A percentile compares a stretch with the other conserved stretches of the same genome.
Conservation (phyloP, 2,113 vertebrate species). For the Sorex araneus region DNA sequence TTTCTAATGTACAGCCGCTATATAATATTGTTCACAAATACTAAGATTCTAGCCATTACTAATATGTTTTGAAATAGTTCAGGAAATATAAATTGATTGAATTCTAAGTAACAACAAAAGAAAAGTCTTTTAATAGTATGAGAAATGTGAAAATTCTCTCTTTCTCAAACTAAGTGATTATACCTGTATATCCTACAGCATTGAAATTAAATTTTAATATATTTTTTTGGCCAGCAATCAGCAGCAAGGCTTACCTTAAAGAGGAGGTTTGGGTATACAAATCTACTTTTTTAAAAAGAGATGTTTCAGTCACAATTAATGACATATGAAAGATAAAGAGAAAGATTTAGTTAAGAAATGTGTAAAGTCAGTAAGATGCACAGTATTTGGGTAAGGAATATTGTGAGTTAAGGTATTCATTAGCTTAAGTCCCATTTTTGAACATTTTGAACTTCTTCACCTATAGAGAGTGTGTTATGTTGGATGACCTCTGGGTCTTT, state of each 20-base stretch:
- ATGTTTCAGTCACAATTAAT: neutral
- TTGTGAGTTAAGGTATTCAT: neutral
- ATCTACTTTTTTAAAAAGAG: neutral
- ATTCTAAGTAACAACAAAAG: neutral
- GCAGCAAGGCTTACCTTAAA: neutral
- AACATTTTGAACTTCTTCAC: neutral
- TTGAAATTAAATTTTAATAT: neutral
- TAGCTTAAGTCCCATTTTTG: neutral
- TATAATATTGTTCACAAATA: neutral
- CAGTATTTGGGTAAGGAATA: neutral
- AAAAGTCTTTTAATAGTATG: slow-evolving; percentile 18
- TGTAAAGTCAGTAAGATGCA: neutral
- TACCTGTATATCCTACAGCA: neutral
- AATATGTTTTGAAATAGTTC: neutral
- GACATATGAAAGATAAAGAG: neutral
- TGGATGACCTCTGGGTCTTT: neutral
- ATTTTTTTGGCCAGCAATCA: slow-evolving; percentile 12
- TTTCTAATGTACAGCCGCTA: neutral
- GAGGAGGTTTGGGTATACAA: neutral
- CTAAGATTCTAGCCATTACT: slow-evolving; percentile 23
- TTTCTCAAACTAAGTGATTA: neutral
- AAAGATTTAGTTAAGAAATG: neutral
- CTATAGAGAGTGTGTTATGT: neutral
- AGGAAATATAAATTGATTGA: neutral
- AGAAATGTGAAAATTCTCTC: neutral